Evolutionary conservation across 2,797 vertebrate species (phyloP), one percentile per base, ranked within the genome.

Genomic region (Gymnocypris eckloni): DNA sequence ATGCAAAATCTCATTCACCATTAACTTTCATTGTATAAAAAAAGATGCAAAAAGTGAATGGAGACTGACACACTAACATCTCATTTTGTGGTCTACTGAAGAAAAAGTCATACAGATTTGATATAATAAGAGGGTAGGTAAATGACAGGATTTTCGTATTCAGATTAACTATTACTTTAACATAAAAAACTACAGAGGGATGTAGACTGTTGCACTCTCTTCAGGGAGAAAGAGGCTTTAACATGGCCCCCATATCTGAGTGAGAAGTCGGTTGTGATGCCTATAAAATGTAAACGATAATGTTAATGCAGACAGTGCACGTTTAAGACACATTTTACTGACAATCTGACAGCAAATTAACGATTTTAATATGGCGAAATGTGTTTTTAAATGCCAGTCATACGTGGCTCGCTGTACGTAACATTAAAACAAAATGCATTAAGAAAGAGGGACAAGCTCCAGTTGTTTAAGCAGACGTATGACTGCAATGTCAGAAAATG

Each of bases 211-310:
- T 79, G 77, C 77, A 33, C 5, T 77, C 48, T 56, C 48, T 56
- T 39, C 39, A 45, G 56, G 77, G 22, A 41, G 16, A 75, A 25
- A 39, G 1, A 75, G 37, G 69, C 4, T 82, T 66, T 50, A 37
- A 56, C 28, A 71, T 82, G 56, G 71, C 71, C 66, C 22, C 43
- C 20, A 22, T 41, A 22, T 77, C 71, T 39, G 22, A 76, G 15
- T 67, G 41, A 52, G 39, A 83, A 52, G 28, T 66, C 33, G 33
- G 50, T 64, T 82, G 77, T 84, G 15, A 43, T 43, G 45, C 61
- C 56, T 41, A 43, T 41, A 54, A 75, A 83, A 83, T 6, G 18
- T 48, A 41, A 12, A 59, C 6, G 54, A 48, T 28, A 50, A 67
- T 67, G 43, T 13, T 50, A 52, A 77, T 20, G 15, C 72, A 67